phyloP scores from a whole-genome alignment of 1,140 invertebrate species.

The Adoxophyes honmai region DNA sequence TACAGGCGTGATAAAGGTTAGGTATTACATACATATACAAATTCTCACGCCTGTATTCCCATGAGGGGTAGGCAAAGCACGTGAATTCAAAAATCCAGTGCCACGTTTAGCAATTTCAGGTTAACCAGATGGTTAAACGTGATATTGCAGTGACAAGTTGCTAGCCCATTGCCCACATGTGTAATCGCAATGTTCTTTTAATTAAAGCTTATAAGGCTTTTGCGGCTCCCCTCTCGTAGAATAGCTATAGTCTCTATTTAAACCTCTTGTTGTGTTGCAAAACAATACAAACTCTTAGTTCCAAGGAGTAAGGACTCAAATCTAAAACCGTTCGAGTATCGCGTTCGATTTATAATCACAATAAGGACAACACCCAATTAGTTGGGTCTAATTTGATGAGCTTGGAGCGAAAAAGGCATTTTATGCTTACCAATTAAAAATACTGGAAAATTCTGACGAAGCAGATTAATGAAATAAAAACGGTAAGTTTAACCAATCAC shows the following conservation, averaged over 20 bases:
- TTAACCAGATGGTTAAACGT: too few species aligned
- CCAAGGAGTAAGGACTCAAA: neutral
- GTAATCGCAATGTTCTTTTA: slow-evolving; percentile 58
- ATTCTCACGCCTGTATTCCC: too few species aligned
- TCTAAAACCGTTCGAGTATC: neutral
- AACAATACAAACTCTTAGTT: neutral
- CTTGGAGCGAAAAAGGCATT: neutral
- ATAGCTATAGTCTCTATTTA: slow-evolving; percentile 26
- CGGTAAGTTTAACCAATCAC: too few species aligned
- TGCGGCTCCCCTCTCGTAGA: slow-evolving; percentile 28
- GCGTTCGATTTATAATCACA: neutral
- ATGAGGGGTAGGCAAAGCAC: too few species aligned
- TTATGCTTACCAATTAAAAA: neutral
- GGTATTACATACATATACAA: too few species aligned
- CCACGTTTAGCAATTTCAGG: too few species aligned
- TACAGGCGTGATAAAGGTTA: too few species aligned
- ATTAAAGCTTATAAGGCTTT: slow-evolving; percentile 49
- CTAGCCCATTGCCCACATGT: neutral
- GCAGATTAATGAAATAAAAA: neutral
- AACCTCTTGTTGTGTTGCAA: neutral
- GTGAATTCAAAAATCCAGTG: too few species aligned
- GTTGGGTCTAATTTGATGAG: neutral
- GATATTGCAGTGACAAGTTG: too few species aligned
- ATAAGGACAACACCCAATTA: slow-evolving; percentile 4
- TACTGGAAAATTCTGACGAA: too few species aligned